Evolutionary conservation across 2,888 invertebrate genomes (phyloP).

Genomic region (Achlya flavicornis): DNA sequence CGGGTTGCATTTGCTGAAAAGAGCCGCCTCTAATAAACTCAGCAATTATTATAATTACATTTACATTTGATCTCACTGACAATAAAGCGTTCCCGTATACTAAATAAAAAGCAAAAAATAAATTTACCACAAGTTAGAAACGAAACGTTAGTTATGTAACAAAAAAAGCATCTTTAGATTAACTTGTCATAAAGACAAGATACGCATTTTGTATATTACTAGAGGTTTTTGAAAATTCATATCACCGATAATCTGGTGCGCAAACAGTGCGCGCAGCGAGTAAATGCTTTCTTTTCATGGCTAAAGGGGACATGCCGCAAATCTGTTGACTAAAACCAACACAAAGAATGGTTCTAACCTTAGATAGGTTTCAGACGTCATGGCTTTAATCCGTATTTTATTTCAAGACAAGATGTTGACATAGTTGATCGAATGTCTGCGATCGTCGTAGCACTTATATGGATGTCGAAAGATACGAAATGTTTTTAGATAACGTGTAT

Average conservation of each 20-base stretch:
- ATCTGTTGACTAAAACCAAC: background rate
- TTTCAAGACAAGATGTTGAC: background rate
- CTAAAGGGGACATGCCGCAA: background rate
- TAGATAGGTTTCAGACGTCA: background rate
- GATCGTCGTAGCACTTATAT: background rate
- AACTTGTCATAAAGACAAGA: too few relatives aligned
- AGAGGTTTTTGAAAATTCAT: background rate
- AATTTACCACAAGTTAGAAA: too few relatives aligned
- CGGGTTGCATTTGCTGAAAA: too few relatives aligned
- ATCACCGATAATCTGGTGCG: background rate
- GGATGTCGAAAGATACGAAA: background rate
- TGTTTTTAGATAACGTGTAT: background rate
- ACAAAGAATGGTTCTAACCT: background rate
- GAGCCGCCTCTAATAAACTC: too few relatives aligned
- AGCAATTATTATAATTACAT: too few relatives aligned
- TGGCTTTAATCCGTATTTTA: background rate
- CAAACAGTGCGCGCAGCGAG: background rate
- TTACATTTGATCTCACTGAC: too few relatives aligned
- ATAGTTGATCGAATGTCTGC: background rate
- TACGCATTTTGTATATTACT: too few relatives aligned
- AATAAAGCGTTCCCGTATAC: too few relatives aligned
- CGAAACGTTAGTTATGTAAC: too few relatives aligned
- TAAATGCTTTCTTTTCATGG: conserved; percentile 10
- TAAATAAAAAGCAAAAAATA: too few relatives aligned
- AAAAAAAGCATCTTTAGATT: too few relatives aligned